phyloP scores from a whole-genome alignment of 2,113 vertebrate species.

The Lycocorax pyrrhopterus region DNA sequence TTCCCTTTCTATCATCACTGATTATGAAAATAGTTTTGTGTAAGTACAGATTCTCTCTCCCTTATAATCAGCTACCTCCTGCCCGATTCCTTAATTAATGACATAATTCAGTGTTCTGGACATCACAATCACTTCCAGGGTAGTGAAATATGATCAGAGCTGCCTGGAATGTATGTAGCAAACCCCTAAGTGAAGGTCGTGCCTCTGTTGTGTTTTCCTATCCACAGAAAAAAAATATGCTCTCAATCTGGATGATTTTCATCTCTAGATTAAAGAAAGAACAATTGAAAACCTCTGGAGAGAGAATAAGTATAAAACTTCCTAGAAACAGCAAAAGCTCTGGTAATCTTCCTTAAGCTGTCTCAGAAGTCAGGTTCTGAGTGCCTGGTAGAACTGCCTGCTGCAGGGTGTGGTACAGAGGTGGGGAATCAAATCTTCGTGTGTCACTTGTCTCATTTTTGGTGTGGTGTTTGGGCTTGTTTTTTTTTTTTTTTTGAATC shows the following conservation, averaged over 20 bases:
- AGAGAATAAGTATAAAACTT: background rate
- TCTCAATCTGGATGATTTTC: background rate
- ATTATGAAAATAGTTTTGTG: constrained; percentile 66
- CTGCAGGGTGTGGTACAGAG: background rate
- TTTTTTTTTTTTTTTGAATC: background rate
- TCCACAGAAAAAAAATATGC: background rate
- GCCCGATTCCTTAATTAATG: constrained; percentile 63
- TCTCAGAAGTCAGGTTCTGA: background rate
- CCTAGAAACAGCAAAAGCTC: background rate
- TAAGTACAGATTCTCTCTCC: constrained; percentile 48
- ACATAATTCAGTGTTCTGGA: constrained; percentile 61
- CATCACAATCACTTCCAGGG: constrained; percentile 55
- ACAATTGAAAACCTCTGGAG: background rate
- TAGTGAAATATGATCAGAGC: constrained; percentile 58
- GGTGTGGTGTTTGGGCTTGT: no score
- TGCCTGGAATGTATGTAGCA: constrained; percentile 1
- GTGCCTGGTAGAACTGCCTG: background rate
- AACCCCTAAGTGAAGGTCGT: background rate
- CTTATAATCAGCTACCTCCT: constrained; percentile 61
- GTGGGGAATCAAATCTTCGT: background rate
- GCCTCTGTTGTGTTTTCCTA: background rate
- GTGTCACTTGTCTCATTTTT: background rate
- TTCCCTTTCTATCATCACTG: constrained; percentile 53
- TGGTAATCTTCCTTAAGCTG: background rate
- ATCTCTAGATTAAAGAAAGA: background rate